Conservation (phyloP, 2,797 vertebrate species). For the Clamator glandarius region DNA sequence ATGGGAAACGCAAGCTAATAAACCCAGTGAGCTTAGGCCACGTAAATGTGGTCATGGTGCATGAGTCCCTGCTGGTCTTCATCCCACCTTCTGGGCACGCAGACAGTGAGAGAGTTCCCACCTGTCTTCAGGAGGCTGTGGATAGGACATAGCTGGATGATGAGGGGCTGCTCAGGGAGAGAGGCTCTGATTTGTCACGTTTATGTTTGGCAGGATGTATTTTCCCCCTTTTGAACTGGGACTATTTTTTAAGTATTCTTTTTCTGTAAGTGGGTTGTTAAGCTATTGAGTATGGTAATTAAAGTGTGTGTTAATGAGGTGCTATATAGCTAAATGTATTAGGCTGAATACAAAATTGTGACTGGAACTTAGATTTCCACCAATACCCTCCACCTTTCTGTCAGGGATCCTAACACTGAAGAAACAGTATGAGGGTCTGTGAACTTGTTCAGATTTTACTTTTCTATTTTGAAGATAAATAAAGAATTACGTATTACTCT, state of each 20-base stretch:
- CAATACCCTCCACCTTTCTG: neutral
- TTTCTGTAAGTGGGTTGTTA: neutral
- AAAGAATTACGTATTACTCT: too few relatives aligned
- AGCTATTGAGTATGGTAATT: neutral
- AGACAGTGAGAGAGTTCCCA: neutral
- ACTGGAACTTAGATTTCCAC: neutral
- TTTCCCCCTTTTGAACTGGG: neutral
- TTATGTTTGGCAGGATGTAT: neutral
- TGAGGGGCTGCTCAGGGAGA: neutral
- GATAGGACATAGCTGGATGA: neutral
- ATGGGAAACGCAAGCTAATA: accelerated
- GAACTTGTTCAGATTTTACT: neutral
- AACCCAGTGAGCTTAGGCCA: neutral
- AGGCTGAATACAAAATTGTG: neutral
- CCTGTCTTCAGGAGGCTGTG: neutral
- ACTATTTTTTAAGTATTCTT: neutral
- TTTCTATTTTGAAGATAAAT: neutral
- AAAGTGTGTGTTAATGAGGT: neutral
- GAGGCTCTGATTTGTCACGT: neutral
- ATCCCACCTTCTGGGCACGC: neutral
- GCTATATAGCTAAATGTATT: neutral
- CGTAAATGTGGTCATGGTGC: neutral
- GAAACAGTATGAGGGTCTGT: neutral
- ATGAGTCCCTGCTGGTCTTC: neutral
- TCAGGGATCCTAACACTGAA: neutral